Evolutionary conservation across 2,888 invertebrate genomes (phyloP).

Genomic region (Phytoseiulus persimilis): DNA sequence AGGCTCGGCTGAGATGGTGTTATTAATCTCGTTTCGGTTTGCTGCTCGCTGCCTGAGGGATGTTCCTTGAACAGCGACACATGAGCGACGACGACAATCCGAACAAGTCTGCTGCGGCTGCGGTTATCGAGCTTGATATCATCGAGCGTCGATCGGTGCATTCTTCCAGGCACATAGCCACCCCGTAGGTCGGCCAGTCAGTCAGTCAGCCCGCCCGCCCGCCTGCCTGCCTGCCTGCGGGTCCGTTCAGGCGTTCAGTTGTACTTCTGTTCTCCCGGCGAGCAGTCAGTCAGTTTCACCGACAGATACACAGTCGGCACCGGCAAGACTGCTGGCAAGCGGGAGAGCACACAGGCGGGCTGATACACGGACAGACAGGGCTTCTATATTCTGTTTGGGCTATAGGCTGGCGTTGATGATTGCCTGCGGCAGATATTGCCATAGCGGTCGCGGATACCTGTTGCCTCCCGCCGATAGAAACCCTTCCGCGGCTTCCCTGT

Average conservation of each 20-base stretch:
- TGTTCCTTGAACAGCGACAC: not conserved
- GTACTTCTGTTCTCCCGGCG: not conserved
- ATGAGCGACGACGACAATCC: not conserved
- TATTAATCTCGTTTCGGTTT: not conserved
- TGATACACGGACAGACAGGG: not conserved
- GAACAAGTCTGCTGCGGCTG: not conserved
- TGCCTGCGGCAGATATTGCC: not conserved
- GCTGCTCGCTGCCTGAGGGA: not conserved
- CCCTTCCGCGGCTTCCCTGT: not conserved
- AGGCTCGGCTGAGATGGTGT: not conserved
- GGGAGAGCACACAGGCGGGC: not conserved
- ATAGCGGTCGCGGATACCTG: not conserved
- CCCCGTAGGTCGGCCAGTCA: not conserved
- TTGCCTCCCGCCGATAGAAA: not conserved
- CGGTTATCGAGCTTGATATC: not conserved
- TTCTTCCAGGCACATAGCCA: not conserved
- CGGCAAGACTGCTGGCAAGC: not conserved
- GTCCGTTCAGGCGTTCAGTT: not conserved
- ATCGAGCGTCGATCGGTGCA: not conserved
- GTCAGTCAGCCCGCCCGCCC: not conserved
- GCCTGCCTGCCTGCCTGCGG: not conserved
- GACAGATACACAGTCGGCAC: not conserved
- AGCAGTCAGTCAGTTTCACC: not conserved
- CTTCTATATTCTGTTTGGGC: not conserved
- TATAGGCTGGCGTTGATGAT: not conserved